These are phyloP conservation scores for Cynoglossus semilaevis DNA, from an alignment of 2,113 vertebrate genomes.

Conservation along the genomic window DNA sequence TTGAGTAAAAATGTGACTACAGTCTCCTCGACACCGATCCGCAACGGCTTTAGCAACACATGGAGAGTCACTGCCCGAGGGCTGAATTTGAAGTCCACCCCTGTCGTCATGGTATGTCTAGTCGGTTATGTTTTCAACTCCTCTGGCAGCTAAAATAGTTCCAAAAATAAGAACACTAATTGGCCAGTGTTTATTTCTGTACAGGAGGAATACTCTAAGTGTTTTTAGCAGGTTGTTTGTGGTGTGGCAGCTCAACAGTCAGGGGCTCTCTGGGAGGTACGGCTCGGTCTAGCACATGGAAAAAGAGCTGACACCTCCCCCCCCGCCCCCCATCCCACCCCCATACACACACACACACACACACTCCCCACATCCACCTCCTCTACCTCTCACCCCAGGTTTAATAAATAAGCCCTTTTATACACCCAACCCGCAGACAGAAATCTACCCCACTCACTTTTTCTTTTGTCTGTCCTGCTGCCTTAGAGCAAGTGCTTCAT, in stretches of 20 bases:
- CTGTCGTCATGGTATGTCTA: conserved; percentile 52
- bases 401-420: conserved; percentile 78
- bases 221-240: conserved; percentile 76
- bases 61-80: conserved; percentile 1
- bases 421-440: conserved; percentile 14
- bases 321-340: not conserved
- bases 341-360: no score
- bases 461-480: no score
- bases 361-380: no score
- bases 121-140: conserved; percentile 41
- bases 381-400: conserved; percentile 35
- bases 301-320: conserved; percentile 64
- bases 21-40: no score
- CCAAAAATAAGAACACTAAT: conserved; percentile 73
- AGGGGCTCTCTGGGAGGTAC: conserved; percentile 73
- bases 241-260: conserved; percentile 55
- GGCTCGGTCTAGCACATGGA: conserved; percentile 61
- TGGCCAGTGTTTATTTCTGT: conserved; percentile 73
- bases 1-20: no score
- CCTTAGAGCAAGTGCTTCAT: no score
- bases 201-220: conserved; percentile 62
- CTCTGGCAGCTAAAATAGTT: conserved; percentile 55
- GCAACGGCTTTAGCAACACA: conserved; percentile 26
- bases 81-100: conserved; percentile 23
- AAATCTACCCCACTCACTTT: no score